Evolutionary conservation across 2,888 invertebrate genomes (phyloP).

Genomic region (Pseudolycoriella hygida): DNA sequence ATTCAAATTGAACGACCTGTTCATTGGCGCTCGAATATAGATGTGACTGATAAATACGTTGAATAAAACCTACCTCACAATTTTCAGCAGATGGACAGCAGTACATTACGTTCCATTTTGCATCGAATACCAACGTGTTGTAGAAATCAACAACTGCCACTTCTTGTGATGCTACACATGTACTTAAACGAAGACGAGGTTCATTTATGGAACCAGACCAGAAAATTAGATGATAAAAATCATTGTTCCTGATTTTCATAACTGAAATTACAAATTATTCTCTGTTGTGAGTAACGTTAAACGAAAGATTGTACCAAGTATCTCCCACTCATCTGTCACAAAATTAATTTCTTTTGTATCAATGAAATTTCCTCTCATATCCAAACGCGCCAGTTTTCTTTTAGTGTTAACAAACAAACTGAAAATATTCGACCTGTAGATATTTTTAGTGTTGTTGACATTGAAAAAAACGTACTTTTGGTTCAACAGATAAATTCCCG

Average conservation of each 20-base stretch:
- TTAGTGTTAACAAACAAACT: conserved; percentile 60
- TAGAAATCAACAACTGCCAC: conserved; percentile 19
- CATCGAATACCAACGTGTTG: conserved; percentile 47
- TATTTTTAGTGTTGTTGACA: too few species aligned
- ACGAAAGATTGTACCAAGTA: too few species aligned
- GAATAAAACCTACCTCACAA: too few species aligned
- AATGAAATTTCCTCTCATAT: conserved; percentile 56
- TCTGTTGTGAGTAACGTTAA: too few species aligned
- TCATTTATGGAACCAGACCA: conserved; percentile 74
- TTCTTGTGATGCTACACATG: conserved; percentile 26
- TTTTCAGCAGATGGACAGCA: conserved; percentile 33
- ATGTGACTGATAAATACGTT: too few species aligned
- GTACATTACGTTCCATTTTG: conserved; percentile 45
- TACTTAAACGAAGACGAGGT: conserved; percentile 47
- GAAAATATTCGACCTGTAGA: background rate
- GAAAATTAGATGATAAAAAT: conserved; percentile 52
- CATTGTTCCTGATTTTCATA: background rate
- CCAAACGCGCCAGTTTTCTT: conserved; percentile 56
- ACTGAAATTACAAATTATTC: conserved; percentile 21
- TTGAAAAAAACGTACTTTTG: conserved; percentile 29
- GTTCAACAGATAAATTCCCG: conserved; percentile 46
- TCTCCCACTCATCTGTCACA: conserved; percentile 49
- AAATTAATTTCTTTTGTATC: conserved; percentile 36
- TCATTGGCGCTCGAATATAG: too few species aligned
- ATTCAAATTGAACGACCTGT: too few species aligned